Conservation (phyloP, 2,888 invertebrate species). For the Eueremaeus valkanovi region DNA sequence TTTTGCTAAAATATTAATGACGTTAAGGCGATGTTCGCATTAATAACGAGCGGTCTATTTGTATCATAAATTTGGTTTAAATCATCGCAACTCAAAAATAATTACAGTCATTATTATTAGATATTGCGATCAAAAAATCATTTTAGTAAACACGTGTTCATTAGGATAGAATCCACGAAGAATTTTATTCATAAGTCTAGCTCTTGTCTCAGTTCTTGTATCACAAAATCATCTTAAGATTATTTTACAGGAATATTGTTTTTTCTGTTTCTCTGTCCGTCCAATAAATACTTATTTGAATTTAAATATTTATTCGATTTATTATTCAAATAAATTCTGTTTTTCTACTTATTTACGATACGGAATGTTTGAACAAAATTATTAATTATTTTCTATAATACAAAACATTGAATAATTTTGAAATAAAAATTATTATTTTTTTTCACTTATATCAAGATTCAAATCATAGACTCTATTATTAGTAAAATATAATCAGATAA, state of each 20-base stretch:
- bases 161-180: neutral
- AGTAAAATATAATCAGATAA: neutral
- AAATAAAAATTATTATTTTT: neutral
- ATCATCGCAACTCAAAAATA: conserved; percentile 10
- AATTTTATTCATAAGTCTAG: no score
- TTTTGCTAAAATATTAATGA: conserved; percentile 27
- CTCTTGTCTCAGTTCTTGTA: no score
- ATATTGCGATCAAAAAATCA: neutral
- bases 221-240: no score
- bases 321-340: neutral
- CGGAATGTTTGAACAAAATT: neutral
- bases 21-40: conserved; percentile 26
- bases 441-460: neutral
- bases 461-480: conserved; percentile 11
- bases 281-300: neutral
- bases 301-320: neutral
- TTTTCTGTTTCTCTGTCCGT: neutral
- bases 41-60: neutral
- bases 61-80: conserved; percentile 17
- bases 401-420: neutral
- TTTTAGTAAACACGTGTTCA: neutral
- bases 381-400: neutral
- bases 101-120: conserved; percentile 22
- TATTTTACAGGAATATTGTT: no score
- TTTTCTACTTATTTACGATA: neutral